Conservation (phyloP, 2,797 vertebrate species). For the Molossus alvarezi region DNA sequence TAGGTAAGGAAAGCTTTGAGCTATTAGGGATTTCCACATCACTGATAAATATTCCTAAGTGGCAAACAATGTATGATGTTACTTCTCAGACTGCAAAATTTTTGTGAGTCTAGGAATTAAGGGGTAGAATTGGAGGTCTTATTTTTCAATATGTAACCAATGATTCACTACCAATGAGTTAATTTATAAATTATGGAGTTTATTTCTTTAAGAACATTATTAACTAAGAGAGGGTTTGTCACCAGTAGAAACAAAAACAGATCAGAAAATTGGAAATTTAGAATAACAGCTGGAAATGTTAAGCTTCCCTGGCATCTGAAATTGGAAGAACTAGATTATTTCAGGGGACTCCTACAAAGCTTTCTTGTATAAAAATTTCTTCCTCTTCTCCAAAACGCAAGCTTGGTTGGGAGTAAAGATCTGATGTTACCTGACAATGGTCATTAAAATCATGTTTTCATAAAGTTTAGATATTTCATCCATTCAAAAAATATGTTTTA, state of each 20-base stretch:
- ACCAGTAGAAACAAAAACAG: background rate
- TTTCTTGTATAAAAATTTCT: background rate
- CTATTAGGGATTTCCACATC: background rate
- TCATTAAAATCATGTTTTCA: background rate
- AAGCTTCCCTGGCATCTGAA: background rate
- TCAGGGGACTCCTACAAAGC: background rate
- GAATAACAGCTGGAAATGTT: background rate
- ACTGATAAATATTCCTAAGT: background rate
- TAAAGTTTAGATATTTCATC: background rate
- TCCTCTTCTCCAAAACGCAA: background rate
- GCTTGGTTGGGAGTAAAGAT: background rate
- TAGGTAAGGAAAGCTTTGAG: background rate
- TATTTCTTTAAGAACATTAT: background rate
- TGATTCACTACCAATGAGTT: background rate
- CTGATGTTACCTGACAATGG: background rate
- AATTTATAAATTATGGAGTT: background rate
- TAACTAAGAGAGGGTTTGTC: background rate
- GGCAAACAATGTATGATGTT: background rate
- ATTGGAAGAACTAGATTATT: background rate
- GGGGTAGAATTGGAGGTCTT: background rate
- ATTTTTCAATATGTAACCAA: constrained; percentile 3
- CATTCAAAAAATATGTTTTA: constrained; percentile 20
- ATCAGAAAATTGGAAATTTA: background rate
- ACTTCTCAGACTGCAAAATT: background rate
- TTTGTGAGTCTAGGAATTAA: background rate